Conservation (phyloP, 2,888 invertebrate genomes). For the Trypoxylon attenuatum region DNA sequence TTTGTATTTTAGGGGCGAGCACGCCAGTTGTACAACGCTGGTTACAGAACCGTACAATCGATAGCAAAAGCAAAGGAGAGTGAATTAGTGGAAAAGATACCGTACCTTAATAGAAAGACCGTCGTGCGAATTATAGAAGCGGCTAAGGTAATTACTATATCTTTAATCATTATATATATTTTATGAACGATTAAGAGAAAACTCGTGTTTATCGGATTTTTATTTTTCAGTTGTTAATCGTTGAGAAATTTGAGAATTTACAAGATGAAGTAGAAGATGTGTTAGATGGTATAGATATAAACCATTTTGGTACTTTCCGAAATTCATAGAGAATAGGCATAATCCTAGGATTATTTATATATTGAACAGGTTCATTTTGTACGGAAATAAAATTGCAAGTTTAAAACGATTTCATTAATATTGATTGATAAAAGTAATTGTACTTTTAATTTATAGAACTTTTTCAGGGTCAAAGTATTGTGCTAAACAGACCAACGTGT, state of each 20-base stretch:
- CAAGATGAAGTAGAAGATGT: slow-evolving; percentile 89
- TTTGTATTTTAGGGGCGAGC: slow-evolving; percentile 83
- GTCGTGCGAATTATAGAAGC: slow-evolving; percentile 90
- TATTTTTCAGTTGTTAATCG: slow-evolving; percentile 71
- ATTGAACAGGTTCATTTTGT: neutral
- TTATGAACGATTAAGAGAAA: too few relatives aligned
- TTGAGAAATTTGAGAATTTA: slow-evolving; percentile 90
- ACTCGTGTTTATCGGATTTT: too few relatives aligned
- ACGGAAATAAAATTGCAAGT: neutral
- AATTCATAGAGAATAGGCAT: neutral
- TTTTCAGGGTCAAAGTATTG: slow-evolving; percentile 50
- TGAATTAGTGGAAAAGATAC: slow-evolving; percentile 79
- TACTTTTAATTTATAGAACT: slow-evolving; percentile 3
- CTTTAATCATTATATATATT: slow-evolving; percentile 21
- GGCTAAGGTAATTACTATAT: slow-evolving; percentile 81
- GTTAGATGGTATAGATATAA: slow-evolving; percentile 76
- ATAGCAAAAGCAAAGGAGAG: slow-evolving; percentile 84
- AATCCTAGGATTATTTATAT: neutral
- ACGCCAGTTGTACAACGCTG: slow-evolving; percentile 87
- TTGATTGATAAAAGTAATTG: neutral
- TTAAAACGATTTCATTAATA: neutral
- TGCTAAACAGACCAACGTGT: slow-evolving; percentile 68
- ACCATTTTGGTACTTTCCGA: slow-evolving; percentile 3
- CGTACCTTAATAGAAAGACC: slow-evolving; percentile 83
- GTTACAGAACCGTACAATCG: slow-evolving; percentile 85